Conservation (phyloP, 2,888 invertebrate genomes). For the Galerucella nymphaeae region DNA sequence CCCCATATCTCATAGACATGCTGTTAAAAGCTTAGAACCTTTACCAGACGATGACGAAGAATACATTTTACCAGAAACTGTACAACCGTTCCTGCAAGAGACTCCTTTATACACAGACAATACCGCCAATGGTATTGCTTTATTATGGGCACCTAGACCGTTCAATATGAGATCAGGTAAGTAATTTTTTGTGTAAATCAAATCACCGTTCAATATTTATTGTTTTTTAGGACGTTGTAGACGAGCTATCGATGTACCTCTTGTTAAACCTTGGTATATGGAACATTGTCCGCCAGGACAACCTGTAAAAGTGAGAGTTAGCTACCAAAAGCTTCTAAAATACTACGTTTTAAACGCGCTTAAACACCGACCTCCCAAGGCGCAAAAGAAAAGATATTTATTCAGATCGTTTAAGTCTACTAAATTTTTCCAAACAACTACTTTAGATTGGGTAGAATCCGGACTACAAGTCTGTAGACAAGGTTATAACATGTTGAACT, state of each 20-base stretch:
- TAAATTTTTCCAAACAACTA: conserved; percentile 99
- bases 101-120: conserved; percentile 98
- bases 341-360: conserved; percentile 98
- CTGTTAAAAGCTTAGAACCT: conserved; percentile 84
- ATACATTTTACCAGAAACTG: conserved; percentile 89
- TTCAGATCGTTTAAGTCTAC: conserved; percentile 99
- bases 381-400: conserved; percentile 97
- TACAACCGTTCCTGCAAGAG: conserved; percentile 93
- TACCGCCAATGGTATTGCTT: conserved; percentile 97
- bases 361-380: conserved; percentile 97
- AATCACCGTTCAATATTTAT: too few species aligned
- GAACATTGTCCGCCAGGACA: conserved; percentile 95
- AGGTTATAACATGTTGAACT: conserved; percentile 99
- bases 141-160: conserved; percentile 97
- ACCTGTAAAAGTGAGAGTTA: conserved; percentile 99
- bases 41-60: conserved; percentile 95
- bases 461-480: conserved; percentile 98
- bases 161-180: conserved; percentile 93
- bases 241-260: conserved; percentile 95
- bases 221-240: conserved; percentile 81
- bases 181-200: conserved; percentile 21
- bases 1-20: conserved; percentile 95
- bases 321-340: conserved; percentile 98
- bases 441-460: conserved; percentile 99
- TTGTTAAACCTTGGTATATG: conserved; percentile 98